phyloP scores from a whole-genome alignment of 2,113 vertebrate species.

The Muntiacus reevesi region DNA sequence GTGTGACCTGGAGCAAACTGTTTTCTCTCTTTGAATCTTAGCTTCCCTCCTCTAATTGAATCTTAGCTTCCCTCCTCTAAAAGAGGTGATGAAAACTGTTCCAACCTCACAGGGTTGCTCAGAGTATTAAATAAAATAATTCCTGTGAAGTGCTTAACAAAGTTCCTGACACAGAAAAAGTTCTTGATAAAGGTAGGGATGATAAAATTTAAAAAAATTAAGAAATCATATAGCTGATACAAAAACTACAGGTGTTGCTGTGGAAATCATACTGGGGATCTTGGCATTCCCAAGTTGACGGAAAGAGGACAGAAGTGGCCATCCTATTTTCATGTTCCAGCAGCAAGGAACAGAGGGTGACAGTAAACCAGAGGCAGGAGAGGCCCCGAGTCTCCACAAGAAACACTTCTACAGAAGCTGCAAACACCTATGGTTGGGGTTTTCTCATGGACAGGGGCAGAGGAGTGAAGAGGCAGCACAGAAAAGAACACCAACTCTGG shows the following conservation, averaged over 20 bases:
- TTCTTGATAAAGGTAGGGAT: slow-evolving; percentile 15
- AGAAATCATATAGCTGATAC: background rate
- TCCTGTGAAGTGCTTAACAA: slow-evolving; percentile 6
- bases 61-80: background rate
- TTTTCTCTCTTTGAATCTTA: background rate
- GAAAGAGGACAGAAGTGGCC: background rate
- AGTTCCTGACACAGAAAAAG: background rate
- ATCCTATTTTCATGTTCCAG: background rate
- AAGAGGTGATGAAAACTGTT: background rate
- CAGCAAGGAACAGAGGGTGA: background rate
- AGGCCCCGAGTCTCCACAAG: background rate
- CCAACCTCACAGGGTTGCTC: background rate
- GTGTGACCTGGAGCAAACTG: background rate
- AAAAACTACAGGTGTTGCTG: background rate
- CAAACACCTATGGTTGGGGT: background rate
- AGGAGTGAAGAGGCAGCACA: background rate
- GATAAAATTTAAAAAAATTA: slow-evolving; percentile 19
- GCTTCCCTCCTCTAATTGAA: background rate
- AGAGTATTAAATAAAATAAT: slow-evolving; percentile 23
- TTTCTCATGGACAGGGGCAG: background rate
- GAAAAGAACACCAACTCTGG: background rate
- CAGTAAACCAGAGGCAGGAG: background rate
- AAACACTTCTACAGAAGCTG: background rate
- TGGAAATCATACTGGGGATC: background rate
- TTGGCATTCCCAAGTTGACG: background rate